These are phyloP conservation scores for Hylyphantes graminicola DNA, from an alignment of 1,140 invertebrate genomes.

Conservation along the genomic window DNA sequence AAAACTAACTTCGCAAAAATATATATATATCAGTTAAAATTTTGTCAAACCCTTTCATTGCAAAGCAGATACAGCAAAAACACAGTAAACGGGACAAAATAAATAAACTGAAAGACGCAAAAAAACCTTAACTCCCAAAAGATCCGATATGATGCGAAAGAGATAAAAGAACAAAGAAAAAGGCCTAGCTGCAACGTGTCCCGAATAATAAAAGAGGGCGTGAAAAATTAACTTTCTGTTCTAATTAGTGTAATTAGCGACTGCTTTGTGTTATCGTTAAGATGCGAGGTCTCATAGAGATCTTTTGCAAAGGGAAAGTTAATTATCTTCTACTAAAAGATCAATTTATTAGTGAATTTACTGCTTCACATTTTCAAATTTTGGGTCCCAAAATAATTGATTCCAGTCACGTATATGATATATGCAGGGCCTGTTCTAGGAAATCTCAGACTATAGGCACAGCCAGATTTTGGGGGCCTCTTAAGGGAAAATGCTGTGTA, in stretches of 20 bases:
- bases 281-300: conserved; percentile 9
- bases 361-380: too few species aligned
- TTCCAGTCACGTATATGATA: too few species aligned
- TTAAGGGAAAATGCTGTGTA: too few species aligned
- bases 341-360: neutral
- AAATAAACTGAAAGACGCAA: neutral
- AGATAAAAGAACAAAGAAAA: neutral
- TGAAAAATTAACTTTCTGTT: conserved; percentile 48
- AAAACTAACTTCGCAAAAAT: too few species aligned
- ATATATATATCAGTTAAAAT: too few species aligned
- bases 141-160: conserved; percentile 7
- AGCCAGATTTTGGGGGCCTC: too few species aligned
- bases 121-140: conserved; percentile 32
- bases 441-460: too few species aligned
- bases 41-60: too few species aligned
- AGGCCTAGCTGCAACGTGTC: neutral
- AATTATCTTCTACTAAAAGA: neutral
- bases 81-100: neutral
- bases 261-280: conserved; percentile 15
- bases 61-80: too few species aligned
- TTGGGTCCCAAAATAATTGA: too few species aligned
- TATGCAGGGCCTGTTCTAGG: too few species aligned
- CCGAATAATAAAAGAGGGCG: conserved; percentile 36
- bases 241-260: conserved; percentile 53
- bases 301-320: neutral